Evolutionary conservation across 2,888 invertebrate species (phyloP), one percentile per base, ranked within the genome.

Genomic region (Carabus problematicus): DNA sequence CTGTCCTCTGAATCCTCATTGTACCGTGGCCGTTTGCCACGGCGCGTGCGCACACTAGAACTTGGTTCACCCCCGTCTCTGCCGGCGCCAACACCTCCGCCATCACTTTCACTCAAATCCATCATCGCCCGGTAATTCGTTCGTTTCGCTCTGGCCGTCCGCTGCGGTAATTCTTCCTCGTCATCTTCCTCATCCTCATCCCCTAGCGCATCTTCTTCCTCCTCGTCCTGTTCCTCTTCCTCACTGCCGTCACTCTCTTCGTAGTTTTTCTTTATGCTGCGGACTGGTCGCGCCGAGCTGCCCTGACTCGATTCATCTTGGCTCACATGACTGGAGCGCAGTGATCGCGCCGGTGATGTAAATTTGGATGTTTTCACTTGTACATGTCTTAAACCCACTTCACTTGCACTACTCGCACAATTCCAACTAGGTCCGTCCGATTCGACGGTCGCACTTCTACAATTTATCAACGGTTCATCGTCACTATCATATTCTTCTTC

Each of bases 1-100:
- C 43, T 62, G 45, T 60, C 72, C 64, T 76, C 76, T 14, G 78
- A 78, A 18, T 79, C 80, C 69, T 82, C 81, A 56, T 79, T 80
- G 66, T 81, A 80, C 56, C 77, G 74, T 42, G 79, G 78, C 19
- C 81, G 77, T 72, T 81, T 82, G 8, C 75, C 74, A 16, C 72
- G 74, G 64, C 78, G 75, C 47, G 77, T 73, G n/a, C 76, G 55
- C 45, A 70, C 70, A 11, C 71, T 70, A n/a, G 71, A 71, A 11
- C 64, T 70, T 52, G 71, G 70, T 43, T 73, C 64, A 14, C 72
- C 71, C 47, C 74, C 74, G 14, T 70, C 71, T 39, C 72, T 64
- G 41, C 73, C 72, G 41, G 66, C 72, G 1, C 75, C 75, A 72
- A 75, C 75, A 62, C 78, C 68, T 40, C 73, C 72, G 40, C 68